A percentile compares a stretch with the other conserved stretches of the same genome.
phyloP scores from a whole-genome alignment of 1,140 invertebrate genomes.

The Planococcus citri region DNA sequence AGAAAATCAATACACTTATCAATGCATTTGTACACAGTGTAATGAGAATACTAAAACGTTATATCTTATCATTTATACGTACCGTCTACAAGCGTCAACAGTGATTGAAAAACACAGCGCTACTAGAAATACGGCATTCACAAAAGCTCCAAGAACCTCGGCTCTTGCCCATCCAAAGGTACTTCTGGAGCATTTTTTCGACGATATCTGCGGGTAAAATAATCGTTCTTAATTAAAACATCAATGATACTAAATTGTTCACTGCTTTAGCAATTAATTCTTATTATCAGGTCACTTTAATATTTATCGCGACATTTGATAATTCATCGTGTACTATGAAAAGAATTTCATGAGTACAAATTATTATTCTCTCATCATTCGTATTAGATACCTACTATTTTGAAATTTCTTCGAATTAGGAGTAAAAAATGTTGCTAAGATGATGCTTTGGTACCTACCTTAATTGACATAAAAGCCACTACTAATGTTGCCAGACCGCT shows the following conservation, averaged over 20 bases:
- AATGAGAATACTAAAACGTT: no score
- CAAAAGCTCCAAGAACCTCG: conserved; percentile 82
- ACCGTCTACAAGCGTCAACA: conserved; percentile 74
- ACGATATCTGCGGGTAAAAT: conserved; percentile 62
- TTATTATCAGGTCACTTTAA: no score
- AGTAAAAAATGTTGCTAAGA: no score
- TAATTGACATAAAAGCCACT: conserved; percentile 79
- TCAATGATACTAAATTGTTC: conserved; percentile 20
- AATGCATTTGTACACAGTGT: no score
- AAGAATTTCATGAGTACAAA: no score
- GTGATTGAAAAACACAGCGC: conserved; percentile 85
- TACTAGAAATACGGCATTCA: conserved; percentile 86
- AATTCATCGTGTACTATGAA: no score
- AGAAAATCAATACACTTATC: conserved; percentile 19
- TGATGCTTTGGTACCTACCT: conserved; percentile 52
- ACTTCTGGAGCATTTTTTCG: conserved; percentile 89
- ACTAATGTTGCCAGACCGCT: conserved; percentile 81
- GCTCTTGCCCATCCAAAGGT: conserved; percentile 89
- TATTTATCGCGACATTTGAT: no score
- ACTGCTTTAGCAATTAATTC: no score
- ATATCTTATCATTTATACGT: no score
- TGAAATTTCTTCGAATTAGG: no score
- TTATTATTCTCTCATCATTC: no score
- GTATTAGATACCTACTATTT: no score
- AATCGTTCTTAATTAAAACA: background rate